Percentiles rank a stretch among this genome's conserved stretches.
These are phyloP conservation scores for Patella caerulea DNA, from an alignment of 2,888 invertebrate species.

Conservation along the genomic window DNA sequence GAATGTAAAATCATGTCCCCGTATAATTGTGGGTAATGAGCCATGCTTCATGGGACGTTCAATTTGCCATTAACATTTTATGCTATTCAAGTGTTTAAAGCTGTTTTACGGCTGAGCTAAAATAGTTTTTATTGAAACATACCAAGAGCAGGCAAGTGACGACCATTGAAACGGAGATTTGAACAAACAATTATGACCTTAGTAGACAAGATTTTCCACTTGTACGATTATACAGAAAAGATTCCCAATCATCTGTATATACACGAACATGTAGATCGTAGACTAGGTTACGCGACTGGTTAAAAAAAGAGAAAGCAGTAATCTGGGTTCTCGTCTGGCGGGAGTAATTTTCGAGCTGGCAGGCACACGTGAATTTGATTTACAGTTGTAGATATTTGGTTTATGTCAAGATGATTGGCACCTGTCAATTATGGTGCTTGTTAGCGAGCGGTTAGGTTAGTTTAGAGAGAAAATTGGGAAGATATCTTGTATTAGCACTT, in stretches of 20 bases:
- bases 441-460: background rate
- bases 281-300: conserved; percentile 2
- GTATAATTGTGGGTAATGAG: conserved; percentile 25
- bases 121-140: background rate
- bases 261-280: background rate
- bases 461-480: too few species aligned
- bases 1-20: background rate
- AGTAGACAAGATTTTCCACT: background rate
- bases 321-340: conserved; percentile 7
- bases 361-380: conserved; percentile 7
- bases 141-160: background rate
- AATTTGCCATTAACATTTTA: conserved; percentile 29
- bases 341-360: background rate
- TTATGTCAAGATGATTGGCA: conserved; percentile 12
- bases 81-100: background rate
- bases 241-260: background rate
- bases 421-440: background rate
- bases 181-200: conserved; percentile 9
- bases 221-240: conserved; percentile 1
- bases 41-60: conserved; percentile 26
- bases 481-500: too few species aligned
- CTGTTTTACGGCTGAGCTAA: conserved; percentile 1
- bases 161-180: background rate
- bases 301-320: background rate
- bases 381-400: conserved; percentile 2